phyloP scores from a whole-genome alignment of 1,140 invertebrate species.

The Lucilia cuprina region DNA sequence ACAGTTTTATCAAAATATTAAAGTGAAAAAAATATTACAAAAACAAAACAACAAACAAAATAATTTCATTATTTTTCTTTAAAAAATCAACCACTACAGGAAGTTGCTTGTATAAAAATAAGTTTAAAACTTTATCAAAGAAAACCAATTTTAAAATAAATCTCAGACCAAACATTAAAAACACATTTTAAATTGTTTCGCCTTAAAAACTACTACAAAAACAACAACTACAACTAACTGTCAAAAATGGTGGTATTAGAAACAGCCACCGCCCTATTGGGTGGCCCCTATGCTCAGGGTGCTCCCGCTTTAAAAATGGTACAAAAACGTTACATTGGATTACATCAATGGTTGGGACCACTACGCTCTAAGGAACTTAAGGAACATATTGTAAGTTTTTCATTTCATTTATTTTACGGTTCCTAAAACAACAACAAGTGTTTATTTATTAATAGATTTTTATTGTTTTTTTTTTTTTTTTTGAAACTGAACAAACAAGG shows the following conservation, averaged over 20 bases:
- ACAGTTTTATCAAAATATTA: no score
- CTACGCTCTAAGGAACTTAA: constrained; percentile 73
- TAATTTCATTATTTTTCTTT: no score
- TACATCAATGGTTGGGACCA: constrained; percentile 86
- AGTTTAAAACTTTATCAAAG: background rate
- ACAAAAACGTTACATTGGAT: constrained; percentile 85
- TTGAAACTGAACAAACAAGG: no score
- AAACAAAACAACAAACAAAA: no score
- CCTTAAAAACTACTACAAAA: background rate
- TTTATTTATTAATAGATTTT: no score
- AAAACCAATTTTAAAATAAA: background rate
- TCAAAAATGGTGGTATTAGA: constrained; percentile 77
- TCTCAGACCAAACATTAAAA: background rate
- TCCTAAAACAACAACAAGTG: no score
- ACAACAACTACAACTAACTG: background rate
- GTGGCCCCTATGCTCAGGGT: constrained; percentile 77
- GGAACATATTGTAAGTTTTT: constrained; percentile 73
- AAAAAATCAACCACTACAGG: constrained; percentile 6
- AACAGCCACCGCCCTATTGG: constrained; percentile 68
- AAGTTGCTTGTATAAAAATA: background rate
- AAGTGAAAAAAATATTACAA: no score
- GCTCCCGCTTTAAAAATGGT: constrained; percentile 84
- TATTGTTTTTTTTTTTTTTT: no score
- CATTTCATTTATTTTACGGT: no score
- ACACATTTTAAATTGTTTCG: background rate